Evolutionary conservation across 1,140 invertebrate species (phyloP), one percentile per base, ranked within the genome.

Genomic region (Heliconius nattereri): DNA sequence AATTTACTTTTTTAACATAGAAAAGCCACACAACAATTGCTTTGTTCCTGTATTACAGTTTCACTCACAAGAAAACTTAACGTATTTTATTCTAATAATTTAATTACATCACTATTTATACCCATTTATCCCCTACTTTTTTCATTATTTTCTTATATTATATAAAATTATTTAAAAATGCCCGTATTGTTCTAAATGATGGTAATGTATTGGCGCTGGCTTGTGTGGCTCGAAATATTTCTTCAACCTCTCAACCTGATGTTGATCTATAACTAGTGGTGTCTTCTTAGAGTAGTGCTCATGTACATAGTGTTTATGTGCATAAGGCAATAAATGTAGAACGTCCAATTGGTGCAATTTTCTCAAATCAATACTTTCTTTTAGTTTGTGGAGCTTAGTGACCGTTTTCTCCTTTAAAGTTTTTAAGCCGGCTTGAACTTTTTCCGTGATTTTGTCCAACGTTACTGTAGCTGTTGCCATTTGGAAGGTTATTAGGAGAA

Each of bases 341-440:
- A 89, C 66, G 57, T 91, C 84, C 7, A 87, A 75, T 66, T 90
- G 82, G 37, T 91, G 86, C 0, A 89, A 78, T 75, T 92, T 93
- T 40, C 88, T 85, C 2, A 89, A 70, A 66, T 93, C 90, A 19
- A 93, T 89, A 37, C 86, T 89, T 1, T 88, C 85, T 8, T 85
- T 86, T 11, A 93, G 73, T 74, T 89, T 86, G 49, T 90, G 86
- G 7, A 92, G 78, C 32, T 89, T 87, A 6, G 80, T 80, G 3
- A 86, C 83, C 0, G 90, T 88, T 37, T 88, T 90, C 19, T 90
- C 89, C 72, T 86, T 86, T 5, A 91, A 79, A 7, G 80, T 83
- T 73, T 93, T 89, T 9, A 92, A 74, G 1, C 86, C 85, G 1
- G 82, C 81, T 29, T 85, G 85, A 2, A 89, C 87, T 76, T 88